These are phyloP conservation scores for Ploceus nigricollis DNA, from an alignment of 2,113 vertebrate species.

Conservation along the genomic window DNA sequence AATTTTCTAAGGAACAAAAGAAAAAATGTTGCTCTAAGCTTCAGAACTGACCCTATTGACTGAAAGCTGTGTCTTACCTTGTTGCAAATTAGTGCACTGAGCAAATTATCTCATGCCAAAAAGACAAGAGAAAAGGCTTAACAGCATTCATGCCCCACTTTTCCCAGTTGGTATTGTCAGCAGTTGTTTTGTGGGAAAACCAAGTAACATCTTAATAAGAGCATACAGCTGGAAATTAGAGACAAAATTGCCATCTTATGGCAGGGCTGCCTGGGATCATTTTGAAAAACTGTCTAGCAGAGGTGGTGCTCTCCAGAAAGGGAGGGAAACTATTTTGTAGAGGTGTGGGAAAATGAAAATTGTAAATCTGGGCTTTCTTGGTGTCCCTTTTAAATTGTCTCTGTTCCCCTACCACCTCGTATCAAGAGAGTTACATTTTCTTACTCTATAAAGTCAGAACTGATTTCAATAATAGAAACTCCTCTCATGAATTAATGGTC, in stretches of 20 bases:
- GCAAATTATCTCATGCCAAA: background rate
- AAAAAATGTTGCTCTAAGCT: constrained; percentile 2
- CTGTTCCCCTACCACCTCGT: background rate
- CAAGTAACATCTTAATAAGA: constrained; percentile 9
- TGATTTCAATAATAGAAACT: background rate
- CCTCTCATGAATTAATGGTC: background rate
- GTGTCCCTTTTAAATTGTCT: background rate
- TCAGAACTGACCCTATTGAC: background rate
- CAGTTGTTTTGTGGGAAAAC: background rate
- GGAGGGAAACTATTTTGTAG: background rate
- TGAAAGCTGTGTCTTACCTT: constrained; percentile 12
- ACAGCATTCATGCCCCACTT: background rate
- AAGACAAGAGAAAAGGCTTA: constrained; percentile 1
- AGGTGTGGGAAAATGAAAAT: background rate
- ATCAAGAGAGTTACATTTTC: background rate
- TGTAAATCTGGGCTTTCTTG: background rate
- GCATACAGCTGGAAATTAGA: background rate
- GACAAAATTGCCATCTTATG: background rate
- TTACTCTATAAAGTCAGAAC: background rate
- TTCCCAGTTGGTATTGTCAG: background rate
- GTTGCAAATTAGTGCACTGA: constrained; percentile 1
- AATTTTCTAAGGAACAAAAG: constrained; percentile 12
- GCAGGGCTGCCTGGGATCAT: background rate
- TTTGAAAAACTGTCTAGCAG: background rate
- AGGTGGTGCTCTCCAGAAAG: background rate